Conservation (phyloP, 2,888 invertebrate genomes). For the Marasmarcha lunaedactyla region DNA sequence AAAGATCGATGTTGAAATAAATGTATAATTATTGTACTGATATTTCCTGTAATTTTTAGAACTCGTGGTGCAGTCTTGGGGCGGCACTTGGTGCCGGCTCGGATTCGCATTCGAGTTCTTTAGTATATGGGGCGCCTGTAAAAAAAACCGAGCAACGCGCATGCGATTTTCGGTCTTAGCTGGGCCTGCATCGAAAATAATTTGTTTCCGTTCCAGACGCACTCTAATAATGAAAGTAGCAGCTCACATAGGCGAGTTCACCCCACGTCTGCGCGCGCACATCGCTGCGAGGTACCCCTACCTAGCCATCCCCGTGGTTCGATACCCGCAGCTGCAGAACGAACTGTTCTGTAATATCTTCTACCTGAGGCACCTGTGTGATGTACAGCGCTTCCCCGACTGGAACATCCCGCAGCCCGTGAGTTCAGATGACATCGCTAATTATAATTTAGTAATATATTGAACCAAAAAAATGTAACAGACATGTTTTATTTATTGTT, state of each 20-base stretch:
- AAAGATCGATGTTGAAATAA: no score
- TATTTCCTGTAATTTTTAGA: no score
- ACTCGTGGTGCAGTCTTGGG: no score
- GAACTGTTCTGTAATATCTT: slow-evolving; percentile 99
- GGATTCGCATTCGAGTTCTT: no score
- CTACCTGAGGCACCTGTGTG: slow-evolving; percentile 96
- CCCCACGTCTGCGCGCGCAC: slow-evolving; percentile 93
- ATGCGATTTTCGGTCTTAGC: no score
- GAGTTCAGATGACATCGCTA: no score
- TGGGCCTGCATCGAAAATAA: no score
- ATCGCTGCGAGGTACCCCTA: slow-evolving; percentile 95
- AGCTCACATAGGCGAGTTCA: slow-evolving; percentile 97
- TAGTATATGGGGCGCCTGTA: no score
- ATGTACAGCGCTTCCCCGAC: slow-evolving; percentile 89
- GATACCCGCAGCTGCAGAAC: slow-evolving; percentile 93
- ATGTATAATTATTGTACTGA: no score
- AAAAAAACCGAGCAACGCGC: no score
- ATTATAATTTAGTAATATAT: neutral
- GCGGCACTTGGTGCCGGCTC: no score
- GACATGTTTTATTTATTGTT: neutral
- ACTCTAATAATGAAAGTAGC: slow-evolving; percentile 97
- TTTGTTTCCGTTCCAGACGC: slow-evolving; percentile 70
- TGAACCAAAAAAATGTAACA: no score
- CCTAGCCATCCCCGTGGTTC: slow-evolving; percentile 92
- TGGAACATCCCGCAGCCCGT: slow-evolving; percentile 98